Percentiles rank a stretch among this genome's conserved stretches.
These are phyloP conservation scores for Hyperoodon ampullatus DNA, from an alignment of 2,113 vertebrate genomes.

Conservation along the genomic window DNA sequence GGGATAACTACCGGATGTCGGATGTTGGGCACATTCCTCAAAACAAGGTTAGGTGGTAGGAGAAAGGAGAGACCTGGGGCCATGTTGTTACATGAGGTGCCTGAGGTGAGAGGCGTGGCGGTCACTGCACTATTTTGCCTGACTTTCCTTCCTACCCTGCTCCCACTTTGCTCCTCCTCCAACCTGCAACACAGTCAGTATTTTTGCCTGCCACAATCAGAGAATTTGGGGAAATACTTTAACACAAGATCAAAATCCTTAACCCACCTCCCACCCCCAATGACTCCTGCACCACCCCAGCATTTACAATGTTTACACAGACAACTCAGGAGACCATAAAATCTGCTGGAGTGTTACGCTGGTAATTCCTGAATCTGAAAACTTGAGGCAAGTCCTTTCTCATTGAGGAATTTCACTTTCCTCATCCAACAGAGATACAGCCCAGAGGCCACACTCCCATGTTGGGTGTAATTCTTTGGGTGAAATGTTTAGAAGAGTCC, in stretches of 20 bases:
- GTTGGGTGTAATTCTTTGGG: slow-evolving; percentile 62
- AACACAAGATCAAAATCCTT: not conserved
- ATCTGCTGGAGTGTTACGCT: not conserved
- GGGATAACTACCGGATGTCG: not conserved
- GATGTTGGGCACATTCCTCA: not conserved
- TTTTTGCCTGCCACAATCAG: not conserved
- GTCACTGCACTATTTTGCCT: not conserved
- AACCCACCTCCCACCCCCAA: not conserved
- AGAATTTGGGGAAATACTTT: not conserved
- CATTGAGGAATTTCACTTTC: slow-evolving; percentile 64
- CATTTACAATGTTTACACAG: not conserved
- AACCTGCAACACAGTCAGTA: not conserved
- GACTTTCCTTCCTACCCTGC: not conserved
- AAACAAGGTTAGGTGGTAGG: not conserved
- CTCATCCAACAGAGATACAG: slow-evolving; percentile 62
- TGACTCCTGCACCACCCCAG: not conserved
- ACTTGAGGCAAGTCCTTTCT: slow-evolving; percentile 55
- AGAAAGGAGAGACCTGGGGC: not conserved
- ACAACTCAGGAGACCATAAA: slow-evolving; percentile 31
- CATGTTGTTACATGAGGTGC: not conserved
- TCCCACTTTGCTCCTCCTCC: not conserved
- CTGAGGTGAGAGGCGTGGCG: no score
- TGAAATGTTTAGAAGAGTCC: slow-evolving; percentile 69
- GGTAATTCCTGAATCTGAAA: slow-evolving; percentile 24
- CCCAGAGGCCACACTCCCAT: slow-evolving; percentile 68